Conservation (phyloP, 2,888 invertebrate species). For the Eremobia ochroleuca region DNA sequence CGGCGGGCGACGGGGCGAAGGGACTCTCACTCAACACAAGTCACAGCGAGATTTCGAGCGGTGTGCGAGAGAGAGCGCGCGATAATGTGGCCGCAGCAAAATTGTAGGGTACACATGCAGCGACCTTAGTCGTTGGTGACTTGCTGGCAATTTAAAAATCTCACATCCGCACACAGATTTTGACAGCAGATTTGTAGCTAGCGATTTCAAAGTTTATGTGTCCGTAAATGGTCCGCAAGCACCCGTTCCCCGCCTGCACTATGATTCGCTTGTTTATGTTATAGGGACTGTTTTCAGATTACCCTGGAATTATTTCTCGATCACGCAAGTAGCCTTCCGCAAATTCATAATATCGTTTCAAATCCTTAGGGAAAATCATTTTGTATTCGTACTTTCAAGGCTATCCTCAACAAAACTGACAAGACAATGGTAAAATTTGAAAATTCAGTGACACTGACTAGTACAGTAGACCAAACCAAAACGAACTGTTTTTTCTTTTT, state of each 20-base stretch:
- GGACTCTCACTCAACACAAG: background rate
- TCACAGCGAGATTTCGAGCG: background rate
- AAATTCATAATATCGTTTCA: slow-evolving; percentile 71
- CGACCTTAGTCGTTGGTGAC: background rate
- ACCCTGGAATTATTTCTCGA: slow-evolving; percentile 79
- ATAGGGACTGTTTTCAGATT: slow-evolving; percentile 23
- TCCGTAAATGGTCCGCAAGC: background rate
- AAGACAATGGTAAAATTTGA: background rate
- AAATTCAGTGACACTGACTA: background rate
- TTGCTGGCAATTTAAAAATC: background rate
- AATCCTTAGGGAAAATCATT: slow-evolving; percentile 75
- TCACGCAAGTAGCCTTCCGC: slow-evolving; percentile 71
- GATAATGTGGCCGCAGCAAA: no score
- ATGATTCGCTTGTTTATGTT: background rate
- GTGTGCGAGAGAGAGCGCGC: background rate
- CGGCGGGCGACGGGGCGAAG: no score
- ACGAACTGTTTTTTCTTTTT: no score
- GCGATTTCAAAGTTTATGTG: background rate
- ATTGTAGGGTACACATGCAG: background rate
- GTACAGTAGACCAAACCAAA: background rate
- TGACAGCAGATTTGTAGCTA: background rate
- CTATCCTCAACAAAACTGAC: background rate
- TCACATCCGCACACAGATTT: background rate
- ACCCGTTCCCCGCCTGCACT: background rate
- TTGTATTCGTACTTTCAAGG: background rate